Evolutionary conservation across 2,797 vertebrate genomes (phyloP).

Genomic region (Craterocephalus amniculus): DNA sequence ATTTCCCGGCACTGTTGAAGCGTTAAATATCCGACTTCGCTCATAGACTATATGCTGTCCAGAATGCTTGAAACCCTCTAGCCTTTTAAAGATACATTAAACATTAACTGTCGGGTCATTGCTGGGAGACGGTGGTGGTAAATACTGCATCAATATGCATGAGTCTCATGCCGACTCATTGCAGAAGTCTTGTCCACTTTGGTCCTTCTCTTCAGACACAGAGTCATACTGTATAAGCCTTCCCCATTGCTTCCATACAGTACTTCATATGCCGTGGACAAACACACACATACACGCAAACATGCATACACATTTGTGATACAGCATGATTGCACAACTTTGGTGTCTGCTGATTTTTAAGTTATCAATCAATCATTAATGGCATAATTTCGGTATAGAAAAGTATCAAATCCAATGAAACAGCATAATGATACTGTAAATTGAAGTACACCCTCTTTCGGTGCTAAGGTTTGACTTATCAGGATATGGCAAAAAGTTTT

Average conservation of each 20-base stretch:
- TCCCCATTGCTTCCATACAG: slow-evolving; percentile 1
- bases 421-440: slow-evolving; percentile 24
- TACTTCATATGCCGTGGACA: slow-evolving; percentile 5
- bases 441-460: neutral
- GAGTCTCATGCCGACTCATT: slow-evolving; percentile 20
- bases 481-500: neutral
- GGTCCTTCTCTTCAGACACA: slow-evolving; percentile 34
- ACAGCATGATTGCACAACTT: slow-evolving; percentile 60
- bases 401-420: slow-evolving; percentile 59
- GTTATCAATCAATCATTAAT: slow-evolving; percentile 72
- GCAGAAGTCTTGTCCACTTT: slow-evolving; percentile 23
- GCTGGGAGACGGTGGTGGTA: slow-evolving; percentile 28
- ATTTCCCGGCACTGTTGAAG: neutral
- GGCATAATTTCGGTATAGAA: slow-evolving; percentile 49
- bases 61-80: slow-evolving; percentile 39
- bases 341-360: slow-evolving; percentile 66
- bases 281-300: neutral
- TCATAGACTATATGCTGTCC: slow-evolving; percentile 20
- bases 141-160: slow-evolving; percentile 61
- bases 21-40: slow-evolving; percentile 34
- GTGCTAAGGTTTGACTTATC: neutral
- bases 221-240: slow-evolving; percentile 27
- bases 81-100: slow-evolving; percentile 60
- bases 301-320: slow-evolving; percentile 25
- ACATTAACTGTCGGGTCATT: slow-evolving; percentile 41